Percentiles rank a stretch among this genome's conserved stretches.
phyloP scores from a whole-genome alignment of 2,888 invertebrate genomes.

The Epirrhoe alternata region DNA sequence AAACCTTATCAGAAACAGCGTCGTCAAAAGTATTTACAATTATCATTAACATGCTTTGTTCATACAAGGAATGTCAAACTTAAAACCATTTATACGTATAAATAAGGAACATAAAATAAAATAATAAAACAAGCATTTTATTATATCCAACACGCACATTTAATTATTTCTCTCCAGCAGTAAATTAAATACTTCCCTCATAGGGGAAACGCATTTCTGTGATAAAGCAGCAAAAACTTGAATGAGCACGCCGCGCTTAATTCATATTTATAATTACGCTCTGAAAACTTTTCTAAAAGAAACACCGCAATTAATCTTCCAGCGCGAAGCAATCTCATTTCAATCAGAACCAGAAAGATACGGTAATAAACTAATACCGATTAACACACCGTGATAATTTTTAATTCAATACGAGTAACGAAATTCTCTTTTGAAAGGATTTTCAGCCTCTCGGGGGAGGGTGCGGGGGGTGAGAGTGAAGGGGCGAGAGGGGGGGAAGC shows the following conservation, averaged over 20 bases:
- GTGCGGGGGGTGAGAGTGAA: constrained; percentile 41
- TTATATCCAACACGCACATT: constrained; percentile 1
- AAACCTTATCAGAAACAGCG: no score
- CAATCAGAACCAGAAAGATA: constrained; percentile 12
- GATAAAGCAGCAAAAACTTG: constrained; percentile 9
- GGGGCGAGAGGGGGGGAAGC: constrained; percentile 29
- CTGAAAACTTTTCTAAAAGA: constrained; percentile 18
- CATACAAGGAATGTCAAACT: no score
- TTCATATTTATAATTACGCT: constrained; percentile 21
- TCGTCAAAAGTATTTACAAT: no score
- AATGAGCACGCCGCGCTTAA: constrained; percentile 12
- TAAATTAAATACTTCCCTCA: neutral
- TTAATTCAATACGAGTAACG: constrained; percentile 46
- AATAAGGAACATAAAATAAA: neutral
- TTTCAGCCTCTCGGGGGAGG: constrained; percentile 53
- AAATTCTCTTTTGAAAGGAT: constrained; percentile 59
- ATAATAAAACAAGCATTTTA: neutral
- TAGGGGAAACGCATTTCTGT: constrained; percentile 1
- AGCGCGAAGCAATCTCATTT: constrained; percentile 12
- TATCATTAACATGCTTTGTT: no score
- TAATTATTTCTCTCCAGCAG: neutral
- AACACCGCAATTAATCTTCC: constrained; percentile 18
- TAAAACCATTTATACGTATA: neutral
- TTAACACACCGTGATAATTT: constrained; percentile 43
- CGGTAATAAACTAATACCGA: constrained; percentile 31